phyloP scores from a whole-genome alignment of 2,113 vertebrate genomes.

The Rhombomys opimus region DNA sequence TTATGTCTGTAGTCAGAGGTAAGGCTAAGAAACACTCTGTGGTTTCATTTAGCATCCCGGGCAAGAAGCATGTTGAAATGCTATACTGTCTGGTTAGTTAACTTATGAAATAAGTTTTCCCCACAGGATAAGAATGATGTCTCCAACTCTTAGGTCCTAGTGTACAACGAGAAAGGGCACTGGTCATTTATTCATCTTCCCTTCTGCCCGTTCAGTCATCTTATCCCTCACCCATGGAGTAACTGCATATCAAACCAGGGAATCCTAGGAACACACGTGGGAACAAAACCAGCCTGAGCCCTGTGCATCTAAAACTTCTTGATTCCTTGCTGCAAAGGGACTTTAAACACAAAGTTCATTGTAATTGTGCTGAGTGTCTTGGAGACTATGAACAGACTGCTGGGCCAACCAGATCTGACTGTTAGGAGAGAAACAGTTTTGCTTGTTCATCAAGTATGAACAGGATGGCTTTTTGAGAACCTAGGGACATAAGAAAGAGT shows the following conservation, averaged over 20 bases:
- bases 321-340: not conserved
- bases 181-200: not conserved
- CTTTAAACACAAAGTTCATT: not conserved
- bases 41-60: not conserved
- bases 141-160: not conserved
- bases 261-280: not conserved
- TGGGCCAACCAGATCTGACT: not conserved
- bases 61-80: not conserved
- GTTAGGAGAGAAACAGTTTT: not conserved
- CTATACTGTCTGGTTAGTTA: not conserved
- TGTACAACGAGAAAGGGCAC: not conserved
- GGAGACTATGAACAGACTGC: not conserved
- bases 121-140: not conserved
- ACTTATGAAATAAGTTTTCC: not conserved
- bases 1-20: not conserved
- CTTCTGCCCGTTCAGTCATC: not conserved
- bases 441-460: not conserved
- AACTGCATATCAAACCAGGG: too few relatives aligned
- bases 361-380: not conserved
- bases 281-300: not conserved
- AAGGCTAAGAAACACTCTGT: not conserved
- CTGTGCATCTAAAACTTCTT: not conserved
- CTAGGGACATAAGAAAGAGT: not conserved
- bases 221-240: not conserved
- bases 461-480: not conserved